A percentile compares a stretch with the other conserved stretches of the same genome.
phyloP scores from a whole-genome alignment of 2,888 invertebrate genomes.

The Pyrgus malvae region DNA sequence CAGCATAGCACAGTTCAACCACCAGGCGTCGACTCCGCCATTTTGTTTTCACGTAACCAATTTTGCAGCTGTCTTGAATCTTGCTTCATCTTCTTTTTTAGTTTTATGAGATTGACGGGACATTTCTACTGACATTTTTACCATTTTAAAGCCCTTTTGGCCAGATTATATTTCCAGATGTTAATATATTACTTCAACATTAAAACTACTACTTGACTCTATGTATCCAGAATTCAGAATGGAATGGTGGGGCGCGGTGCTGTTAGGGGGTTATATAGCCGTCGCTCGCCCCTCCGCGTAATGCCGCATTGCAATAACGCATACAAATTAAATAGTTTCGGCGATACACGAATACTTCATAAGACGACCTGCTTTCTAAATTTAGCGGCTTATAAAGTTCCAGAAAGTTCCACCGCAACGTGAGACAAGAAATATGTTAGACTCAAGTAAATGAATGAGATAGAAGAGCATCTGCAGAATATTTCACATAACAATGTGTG shows the following conservation, averaged over 20 bases:
- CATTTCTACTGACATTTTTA: conserved; percentile 5
- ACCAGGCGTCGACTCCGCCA: conserved; percentile 69
- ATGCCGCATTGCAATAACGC: conserved; percentile 23
- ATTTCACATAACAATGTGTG: conserved; percentile 30
- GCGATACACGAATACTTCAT: not conserved
- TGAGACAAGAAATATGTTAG: conserved; percentile 37
- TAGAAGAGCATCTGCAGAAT: conserved; percentile 36
- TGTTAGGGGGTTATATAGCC: not conserved
- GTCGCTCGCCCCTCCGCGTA: not conserved
- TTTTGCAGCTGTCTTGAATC: conserved; percentile 43
- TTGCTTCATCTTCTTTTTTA: conserved; percentile 6
- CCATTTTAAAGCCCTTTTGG: not conserved
- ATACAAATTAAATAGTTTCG: not conserved
- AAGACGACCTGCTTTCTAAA: conserved; percentile 16
- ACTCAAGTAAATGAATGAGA: conserved; percentile 21
- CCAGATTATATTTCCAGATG: not conserved
- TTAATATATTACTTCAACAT: not conserved
- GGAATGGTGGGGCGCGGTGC: conserved; percentile 38
- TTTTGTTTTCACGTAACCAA: conserved; percentile 51
- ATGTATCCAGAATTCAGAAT: conserved; percentile 49
- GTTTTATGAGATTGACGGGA: conserved; percentile 7
- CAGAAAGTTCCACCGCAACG: conserved; percentile 47
- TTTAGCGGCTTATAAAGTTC: conserved; percentile 43
- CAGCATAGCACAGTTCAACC: conserved; percentile 47
- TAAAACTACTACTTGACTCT: not conserved